Conservation (phyloP, 2,113 vertebrate genomes). For the Mixornis gularis region DNA sequence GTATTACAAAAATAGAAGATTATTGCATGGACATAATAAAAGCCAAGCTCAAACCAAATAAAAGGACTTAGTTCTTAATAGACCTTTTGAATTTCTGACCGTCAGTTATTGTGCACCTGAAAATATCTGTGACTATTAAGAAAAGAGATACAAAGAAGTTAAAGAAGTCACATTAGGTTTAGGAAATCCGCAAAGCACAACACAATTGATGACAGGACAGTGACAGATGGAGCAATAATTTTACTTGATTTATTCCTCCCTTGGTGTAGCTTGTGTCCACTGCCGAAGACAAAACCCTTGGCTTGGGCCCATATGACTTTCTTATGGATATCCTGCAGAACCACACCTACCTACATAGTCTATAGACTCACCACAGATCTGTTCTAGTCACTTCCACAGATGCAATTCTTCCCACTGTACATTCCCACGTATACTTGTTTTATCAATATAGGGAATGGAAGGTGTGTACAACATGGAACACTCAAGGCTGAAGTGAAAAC, state of each 20-base stretch:
- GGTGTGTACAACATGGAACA: neutral
- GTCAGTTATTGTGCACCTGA: neutral
- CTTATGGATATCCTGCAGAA: neutral
- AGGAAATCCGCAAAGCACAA: neutral
- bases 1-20: neutral
- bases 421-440: neutral
- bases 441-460: neutral
- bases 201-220: neutral
- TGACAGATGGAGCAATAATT: neutral
- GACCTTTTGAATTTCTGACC: neutral
- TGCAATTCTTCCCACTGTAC: neutral
- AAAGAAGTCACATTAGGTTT: neutral
- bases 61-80: neutral
- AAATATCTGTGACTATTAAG: neutral
- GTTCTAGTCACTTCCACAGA: neutral
- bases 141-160: neutral
- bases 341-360: neutral
- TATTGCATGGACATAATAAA: neutral
- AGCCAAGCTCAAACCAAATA: neutral
- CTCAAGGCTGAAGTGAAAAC: neutral
- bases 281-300: neutral
- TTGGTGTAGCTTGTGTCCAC: neutral
- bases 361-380: neutral
- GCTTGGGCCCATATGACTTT: neutral
- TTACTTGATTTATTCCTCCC: neutral